phyloP scores from a whole-genome alignment of 2,888 invertebrate genomes.

The Philonicus albiceps region DNA sequence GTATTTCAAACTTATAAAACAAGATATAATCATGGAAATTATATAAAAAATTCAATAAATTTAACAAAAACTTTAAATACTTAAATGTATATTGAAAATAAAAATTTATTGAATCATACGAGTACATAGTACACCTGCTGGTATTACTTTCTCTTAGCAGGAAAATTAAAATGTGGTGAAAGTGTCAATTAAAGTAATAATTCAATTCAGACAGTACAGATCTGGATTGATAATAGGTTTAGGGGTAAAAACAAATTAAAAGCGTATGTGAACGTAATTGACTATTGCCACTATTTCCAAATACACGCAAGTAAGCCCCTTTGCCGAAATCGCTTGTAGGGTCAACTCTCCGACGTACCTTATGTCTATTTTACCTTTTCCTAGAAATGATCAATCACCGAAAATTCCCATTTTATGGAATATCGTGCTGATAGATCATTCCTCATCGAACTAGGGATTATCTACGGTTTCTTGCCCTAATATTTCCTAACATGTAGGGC shows the following conservation, averaged over 20 bases:
- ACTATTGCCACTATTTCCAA: background rate
- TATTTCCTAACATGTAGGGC: background rate
- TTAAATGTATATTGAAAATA: no score
- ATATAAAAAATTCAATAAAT: no score
- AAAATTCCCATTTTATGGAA: background rate
- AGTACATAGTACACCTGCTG: background rate
- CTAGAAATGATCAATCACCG: background rate
- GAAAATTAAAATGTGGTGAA: background rate
- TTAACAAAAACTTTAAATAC: no score
- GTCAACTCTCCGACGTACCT: background rate
- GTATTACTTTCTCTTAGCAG: background rate
- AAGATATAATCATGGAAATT: no score
- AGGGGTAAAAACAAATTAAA: background rate
- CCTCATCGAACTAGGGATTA: background rate
- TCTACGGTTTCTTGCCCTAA: background rate
- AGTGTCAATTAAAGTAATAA: background rate
- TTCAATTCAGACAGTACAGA: background rate
- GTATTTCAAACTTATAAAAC: no score
- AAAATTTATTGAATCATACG: background rate
- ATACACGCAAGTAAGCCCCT: background rate
- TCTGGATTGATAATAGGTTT: background rate
- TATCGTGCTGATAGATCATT: constrained; percentile 1
- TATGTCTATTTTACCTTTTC: background rate
- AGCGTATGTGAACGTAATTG: background rate
- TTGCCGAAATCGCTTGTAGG: background rate